Percentiles rank a stretch among this genome's conserved stretches.
Evolutionary conservation across 2,113 vertebrate species (phyloP).

Genomic region (Sula dactylatra): DNA sequence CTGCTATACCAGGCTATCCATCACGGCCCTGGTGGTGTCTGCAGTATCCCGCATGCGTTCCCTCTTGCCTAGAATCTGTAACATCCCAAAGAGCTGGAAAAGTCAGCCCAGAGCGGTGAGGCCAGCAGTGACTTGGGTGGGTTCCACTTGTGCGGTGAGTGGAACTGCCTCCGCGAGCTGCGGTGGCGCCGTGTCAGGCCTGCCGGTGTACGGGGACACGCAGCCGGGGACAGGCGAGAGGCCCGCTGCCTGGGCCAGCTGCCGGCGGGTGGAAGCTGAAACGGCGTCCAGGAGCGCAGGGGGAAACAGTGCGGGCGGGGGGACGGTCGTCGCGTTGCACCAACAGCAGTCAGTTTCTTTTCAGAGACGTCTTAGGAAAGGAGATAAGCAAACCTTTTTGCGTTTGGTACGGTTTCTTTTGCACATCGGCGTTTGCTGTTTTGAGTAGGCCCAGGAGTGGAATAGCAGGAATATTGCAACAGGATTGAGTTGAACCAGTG

Average conservation of each 20-base stretch:
- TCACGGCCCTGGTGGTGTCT: accelerated
- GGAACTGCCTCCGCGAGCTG: neutral
- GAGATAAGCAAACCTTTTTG: neutral
- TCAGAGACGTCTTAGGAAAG: neutral
- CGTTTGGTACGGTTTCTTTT: neutral
- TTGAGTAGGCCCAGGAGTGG: neutral
- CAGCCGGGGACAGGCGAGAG: neutral
- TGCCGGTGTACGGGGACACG: accelerated
- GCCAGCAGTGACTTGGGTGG: neutral
- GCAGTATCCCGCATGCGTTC: neutral
- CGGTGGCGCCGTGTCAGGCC: accelerated
- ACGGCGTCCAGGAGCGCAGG: accelerated
- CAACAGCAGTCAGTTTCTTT: neutral
- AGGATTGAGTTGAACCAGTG: neutral
- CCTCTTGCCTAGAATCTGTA: neutral
- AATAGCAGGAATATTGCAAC: neutral
- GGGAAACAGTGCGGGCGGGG: neutral
- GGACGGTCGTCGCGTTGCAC: neutral
- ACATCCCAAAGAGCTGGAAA: neutral
- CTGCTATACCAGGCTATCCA: neutral
- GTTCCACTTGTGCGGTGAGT: neutral
- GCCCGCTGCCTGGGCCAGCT: neutral
- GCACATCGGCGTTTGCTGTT: neutral
- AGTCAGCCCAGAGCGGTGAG: neutral
- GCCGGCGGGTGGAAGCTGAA: neutral